phyloP scores from a whole-genome alignment of 2,113 vertebrate species.

The Sphaerodactylus townsendi region DNA sequence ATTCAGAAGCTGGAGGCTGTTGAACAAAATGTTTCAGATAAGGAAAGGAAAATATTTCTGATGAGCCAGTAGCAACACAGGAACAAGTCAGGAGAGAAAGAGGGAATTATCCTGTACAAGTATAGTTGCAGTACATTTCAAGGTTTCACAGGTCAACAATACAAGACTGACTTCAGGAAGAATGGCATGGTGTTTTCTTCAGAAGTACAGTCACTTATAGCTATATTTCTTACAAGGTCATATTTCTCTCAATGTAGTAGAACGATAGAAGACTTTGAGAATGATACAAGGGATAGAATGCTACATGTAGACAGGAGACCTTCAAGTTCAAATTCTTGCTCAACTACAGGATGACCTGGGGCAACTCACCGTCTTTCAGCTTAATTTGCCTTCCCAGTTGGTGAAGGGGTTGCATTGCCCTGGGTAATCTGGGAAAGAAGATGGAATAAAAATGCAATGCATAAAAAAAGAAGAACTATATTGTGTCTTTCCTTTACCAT shows the following conservation, averaged over 20 bases:
- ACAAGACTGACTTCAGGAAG: not conserved
- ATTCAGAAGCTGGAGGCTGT: not conserved
- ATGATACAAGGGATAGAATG: not conserved
- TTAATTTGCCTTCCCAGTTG: no score
- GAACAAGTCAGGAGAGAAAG: not conserved
- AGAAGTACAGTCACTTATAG: not conserved
- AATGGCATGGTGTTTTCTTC: not conserved
- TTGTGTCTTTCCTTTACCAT: no score
- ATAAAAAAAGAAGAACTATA: no score
- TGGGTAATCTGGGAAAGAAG: no score
- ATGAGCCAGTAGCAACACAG: not conserved
- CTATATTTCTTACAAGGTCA: not conserved
- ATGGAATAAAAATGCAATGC: no score
- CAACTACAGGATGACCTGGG: no score
- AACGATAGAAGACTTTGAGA: not conserved
- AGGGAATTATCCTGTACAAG: not conserved
- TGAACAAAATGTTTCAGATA: constrained; percentile 16
- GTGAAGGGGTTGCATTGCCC: no score
- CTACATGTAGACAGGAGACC: not conserved
- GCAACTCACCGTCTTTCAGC: no score
- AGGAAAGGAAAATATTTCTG: not conserved
- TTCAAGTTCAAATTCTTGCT: not conserved
- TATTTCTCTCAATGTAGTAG: not conserved
- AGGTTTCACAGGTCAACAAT: not conserved
- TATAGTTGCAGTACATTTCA: not conserved